A percentile compares a stretch with the other conserved stretches of the same genome.
These are phyloP conservation scores for Eulacestoma nigropectus DNA, from an alignment of 2,113 vertebrate genomes.

Conservation along the genomic window DNA sequence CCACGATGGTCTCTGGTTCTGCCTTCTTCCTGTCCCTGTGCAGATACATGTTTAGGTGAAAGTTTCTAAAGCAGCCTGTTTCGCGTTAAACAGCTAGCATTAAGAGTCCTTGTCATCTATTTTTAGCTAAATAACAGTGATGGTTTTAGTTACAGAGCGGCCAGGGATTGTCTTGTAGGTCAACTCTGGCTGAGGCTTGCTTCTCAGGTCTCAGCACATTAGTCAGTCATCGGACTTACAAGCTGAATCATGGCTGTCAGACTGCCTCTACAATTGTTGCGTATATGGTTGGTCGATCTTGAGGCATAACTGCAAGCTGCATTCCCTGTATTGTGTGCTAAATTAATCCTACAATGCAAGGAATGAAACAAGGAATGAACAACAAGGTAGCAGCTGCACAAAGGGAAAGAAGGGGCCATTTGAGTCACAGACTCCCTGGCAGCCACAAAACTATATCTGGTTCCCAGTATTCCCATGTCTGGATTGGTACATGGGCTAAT, in stretches of 20 bases:
- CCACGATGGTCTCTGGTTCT: too few species aligned
- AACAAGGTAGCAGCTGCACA: background rate
- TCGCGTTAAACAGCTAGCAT: too few species aligned
- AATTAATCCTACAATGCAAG: background rate
- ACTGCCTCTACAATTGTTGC: background rate
- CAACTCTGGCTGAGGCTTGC: too few species aligned
- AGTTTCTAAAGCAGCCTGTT: too few species aligned
- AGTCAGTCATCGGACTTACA: rapidly evolving
- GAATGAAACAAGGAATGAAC: background rate
- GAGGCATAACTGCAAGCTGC: background rate
- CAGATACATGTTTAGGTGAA: too few species aligned
- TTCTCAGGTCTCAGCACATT: background rate
- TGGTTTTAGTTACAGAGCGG: too few species aligned
- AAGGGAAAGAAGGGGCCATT: background rate
- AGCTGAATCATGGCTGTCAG: background rate
- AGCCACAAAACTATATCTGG: background rate
- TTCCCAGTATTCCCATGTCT: background rate
- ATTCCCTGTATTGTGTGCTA: background rate
- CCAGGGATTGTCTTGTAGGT: too few species aligned
- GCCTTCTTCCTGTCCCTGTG: too few species aligned
- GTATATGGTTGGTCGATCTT: background rate
- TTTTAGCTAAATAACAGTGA: too few species aligned
- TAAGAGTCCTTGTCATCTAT: too few species aligned
- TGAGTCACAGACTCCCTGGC: background rate
- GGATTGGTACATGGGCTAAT: background rate